A percentile compares a stretch with the other conserved stretches of the same genome.
phyloP scores from a whole-genome alignment of 2,113 vertebrate genomes.

The Dendropsophus ebraccatus region DNA sequence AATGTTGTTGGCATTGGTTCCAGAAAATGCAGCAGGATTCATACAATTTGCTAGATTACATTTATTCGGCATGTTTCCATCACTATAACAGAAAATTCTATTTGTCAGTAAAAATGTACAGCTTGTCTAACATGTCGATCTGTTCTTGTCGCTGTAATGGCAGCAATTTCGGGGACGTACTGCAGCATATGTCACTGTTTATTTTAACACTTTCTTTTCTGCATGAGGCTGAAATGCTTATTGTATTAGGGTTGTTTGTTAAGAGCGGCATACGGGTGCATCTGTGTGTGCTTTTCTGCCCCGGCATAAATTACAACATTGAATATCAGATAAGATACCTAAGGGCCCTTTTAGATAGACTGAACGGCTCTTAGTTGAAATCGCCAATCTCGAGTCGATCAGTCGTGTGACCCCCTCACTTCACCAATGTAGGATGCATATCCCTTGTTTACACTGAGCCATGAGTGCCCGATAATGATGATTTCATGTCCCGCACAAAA shows the following conservation, averaged over 20 bases:
- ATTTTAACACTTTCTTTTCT: conserved; percentile 56
- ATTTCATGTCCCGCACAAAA: too few species aligned
- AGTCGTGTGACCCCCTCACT: too few species aligned
- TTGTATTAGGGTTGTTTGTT: background rate
- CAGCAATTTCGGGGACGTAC: conserved; percentile 41
- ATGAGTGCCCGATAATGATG: too few species aligned
- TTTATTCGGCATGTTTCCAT: conserved; percentile 11
- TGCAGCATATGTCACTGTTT: conserved; percentile 42
- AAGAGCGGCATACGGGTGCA: background rate
- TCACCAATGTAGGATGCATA: too few species aligned
- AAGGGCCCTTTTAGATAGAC: too few species aligned
- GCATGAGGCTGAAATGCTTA: background rate
- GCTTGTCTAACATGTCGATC: conserved; percentile 37
- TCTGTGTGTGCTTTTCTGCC: too few species aligned
- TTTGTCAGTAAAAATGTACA: conserved; percentile 50
- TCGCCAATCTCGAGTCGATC: too few species aligned
- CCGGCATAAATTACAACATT: too few species aligned
- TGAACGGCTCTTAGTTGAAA: too few species aligned
- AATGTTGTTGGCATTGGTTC: conserved; percentile 26
- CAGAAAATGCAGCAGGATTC: background rate
- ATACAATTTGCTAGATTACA: conserved; percentile 28
- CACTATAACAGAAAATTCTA: conserved; percentile 19
- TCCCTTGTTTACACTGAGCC: too few species aligned
- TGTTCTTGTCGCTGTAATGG: conserved; percentile 32
- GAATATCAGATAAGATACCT: too few species aligned